Base-by-base conservation (phyloP, 2,888 invertebrate species). In the Liodrosophila aerea region DNA sequence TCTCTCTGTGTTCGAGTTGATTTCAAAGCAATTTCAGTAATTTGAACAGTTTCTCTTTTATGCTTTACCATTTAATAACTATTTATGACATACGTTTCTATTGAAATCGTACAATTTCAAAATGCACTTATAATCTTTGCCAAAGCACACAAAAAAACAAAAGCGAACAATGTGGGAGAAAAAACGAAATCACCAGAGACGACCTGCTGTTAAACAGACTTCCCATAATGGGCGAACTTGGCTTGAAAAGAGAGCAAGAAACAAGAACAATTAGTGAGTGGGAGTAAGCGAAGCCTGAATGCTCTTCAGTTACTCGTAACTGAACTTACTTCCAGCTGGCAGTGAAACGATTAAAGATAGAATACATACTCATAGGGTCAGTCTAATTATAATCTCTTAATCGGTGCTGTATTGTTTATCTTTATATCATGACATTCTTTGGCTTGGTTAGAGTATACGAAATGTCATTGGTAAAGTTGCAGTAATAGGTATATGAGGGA, bases 21-120 rank as follows among this genome's bases (percentile, higher is more conserved):
- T n/a, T n/a, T n/a, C 22, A 22, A 22, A 22, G 22, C 22, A 22
- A 22, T 22, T 22, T 22, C 22, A 4, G 5, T 22, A 22, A 22
- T 22, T 22, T 22, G 22, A 22, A 5, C 22, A 22, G 22, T 15
- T 40, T 15, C 29, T 41, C 15, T 39, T 57, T 51, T 57, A 33
- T 37, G 34, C 27, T 15, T 43, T 22, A 22, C 9, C 41, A 27
- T 16, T 41, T 39, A 45, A 52, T 44, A 66, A 41, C 39, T 66
- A 39, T 30, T 30, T 52, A 29, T 29, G 43, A 39, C 22, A 57
- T 36, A 59, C 39, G 43, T 46, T 58, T 52, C 50, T 41, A 59
- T 59, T 57, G 54, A 57, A 64, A 75, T 67, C 63, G 76, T 53
- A 72, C 72, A 61, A 60, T 69, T 74, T 66, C 33, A 60, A 58